phyloP scores from a whole-genome alignment of 2,113 vertebrate genomes.

The Gymnorhina tibicen region DNA sequence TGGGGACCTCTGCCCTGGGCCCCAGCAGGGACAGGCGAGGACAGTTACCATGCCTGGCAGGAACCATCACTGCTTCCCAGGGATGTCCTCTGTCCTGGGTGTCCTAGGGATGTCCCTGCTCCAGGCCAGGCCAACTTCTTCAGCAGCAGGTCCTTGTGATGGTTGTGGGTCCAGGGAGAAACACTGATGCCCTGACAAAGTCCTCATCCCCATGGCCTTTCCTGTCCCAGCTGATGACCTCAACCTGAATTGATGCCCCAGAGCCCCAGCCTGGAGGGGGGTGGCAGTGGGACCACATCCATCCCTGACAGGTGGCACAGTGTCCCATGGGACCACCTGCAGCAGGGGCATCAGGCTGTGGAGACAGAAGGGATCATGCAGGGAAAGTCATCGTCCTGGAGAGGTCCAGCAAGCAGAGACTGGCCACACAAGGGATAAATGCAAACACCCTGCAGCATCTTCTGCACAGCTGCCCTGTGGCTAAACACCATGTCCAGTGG shows the following conservation, averaged over 20 bases:
- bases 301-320: neutral
- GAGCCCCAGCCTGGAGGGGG: no score
- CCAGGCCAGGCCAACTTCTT: neutral
- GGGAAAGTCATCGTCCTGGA: neutral
- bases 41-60: neutral
- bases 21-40: neutral
- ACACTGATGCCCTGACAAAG: neutral
- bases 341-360: neutral
- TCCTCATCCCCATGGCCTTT: neutral
- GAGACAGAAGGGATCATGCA: neutral
- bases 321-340: neutral
- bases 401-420: neutral
- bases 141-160: neutral
- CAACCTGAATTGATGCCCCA: neutral
- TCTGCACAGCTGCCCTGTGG: neutral
- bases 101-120: neutral
- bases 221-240: neutral
- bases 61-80: neutral
- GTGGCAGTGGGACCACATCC: neutral
- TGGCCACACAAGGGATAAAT: accelerated
- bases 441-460: accelerated
- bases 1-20: neutral
- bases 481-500: neutral
- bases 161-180: neutral
- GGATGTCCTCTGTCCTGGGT: neutral